A percentile compares a stretch with the other conserved stretches of the same genome.
phyloP scores from a whole-genome alignment of 2,797 vertebrate genomes.

The Tadarida brasiliensis region DNA sequence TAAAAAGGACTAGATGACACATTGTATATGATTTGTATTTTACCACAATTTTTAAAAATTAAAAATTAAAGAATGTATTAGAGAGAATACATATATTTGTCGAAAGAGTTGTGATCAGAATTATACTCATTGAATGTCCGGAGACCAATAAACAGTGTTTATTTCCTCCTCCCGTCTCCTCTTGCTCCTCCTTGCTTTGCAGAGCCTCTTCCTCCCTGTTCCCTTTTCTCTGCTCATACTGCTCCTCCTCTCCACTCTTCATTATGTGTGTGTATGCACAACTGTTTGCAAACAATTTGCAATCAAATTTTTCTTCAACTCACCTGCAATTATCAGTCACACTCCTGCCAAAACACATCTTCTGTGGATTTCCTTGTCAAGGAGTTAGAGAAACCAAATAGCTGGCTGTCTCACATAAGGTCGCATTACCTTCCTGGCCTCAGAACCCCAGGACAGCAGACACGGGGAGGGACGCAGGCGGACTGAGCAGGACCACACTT shows the following conservation, averaged over 20 bases:
- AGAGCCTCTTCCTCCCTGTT: not conserved
- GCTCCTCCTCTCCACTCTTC: not conserved
- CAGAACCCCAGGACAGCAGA: not conserved
- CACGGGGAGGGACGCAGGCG: not conserved
- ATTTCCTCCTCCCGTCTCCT: not conserved
- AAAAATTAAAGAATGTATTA: not conserved
- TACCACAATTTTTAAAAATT: not conserved
- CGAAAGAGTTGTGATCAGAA: not conserved
- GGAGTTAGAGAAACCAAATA: not conserved
- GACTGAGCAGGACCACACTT: not conserved
- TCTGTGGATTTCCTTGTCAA: not conserved
- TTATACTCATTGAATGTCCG: not conserved
- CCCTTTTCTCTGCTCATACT: not conserved
- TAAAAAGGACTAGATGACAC: not conserved
- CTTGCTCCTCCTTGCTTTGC: not conserved
- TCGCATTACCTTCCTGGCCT: not conserved
- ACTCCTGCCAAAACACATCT: not conserved
- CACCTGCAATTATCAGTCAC: not conserved
- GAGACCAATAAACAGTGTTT: not conserved
- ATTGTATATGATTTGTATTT: not conserved
- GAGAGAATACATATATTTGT: not conserved
- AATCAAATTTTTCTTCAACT: not conserved
- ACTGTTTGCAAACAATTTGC: not conserved
- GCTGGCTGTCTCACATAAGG: not conserved
- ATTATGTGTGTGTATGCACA: not conserved